phyloP scores from a whole-genome alignment of 2,113 vertebrate genomes.

The Leuciscus idus region DNA sequence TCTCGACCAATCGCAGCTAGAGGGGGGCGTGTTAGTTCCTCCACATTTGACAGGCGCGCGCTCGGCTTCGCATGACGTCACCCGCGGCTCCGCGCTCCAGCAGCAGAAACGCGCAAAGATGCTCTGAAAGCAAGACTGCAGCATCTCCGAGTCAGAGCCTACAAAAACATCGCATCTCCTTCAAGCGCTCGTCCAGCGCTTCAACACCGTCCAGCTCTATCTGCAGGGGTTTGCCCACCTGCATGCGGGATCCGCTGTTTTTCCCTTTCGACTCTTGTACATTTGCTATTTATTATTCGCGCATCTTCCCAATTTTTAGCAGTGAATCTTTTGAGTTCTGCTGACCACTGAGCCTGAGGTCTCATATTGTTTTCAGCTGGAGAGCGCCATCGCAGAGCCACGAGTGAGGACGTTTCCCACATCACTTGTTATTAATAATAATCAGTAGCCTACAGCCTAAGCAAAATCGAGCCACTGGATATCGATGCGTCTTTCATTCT shows the following conservation, averaged over 20 bases:
- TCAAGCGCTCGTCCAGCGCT: slow-evolving; percentile 59
- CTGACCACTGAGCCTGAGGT: slow-evolving; percentile 55
- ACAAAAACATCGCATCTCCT: slow-evolving; percentile 65
- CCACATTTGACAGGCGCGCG: slow-evolving; percentile 59
- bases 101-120: slow-evolving; percentile 78
- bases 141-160: slow-evolving; percentile 76
- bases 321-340: slow-evolving; percentile 62
- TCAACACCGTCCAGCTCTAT: slow-evolving; percentile 51
- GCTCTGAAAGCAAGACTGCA: slow-evolving; percentile 80
- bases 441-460: slow-evolving; percentile 41
- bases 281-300: slow-evolving; percentile 61
- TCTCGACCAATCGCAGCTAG: slow-evolving; percentile 65
- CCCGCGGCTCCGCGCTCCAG: slow-evolving; percentile 70
- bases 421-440: slow-evolving; percentile 58
- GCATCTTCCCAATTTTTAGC: slow-evolving; percentile 51
- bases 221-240: slow-evolving; percentile 55
- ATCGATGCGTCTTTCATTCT: slow-evolving; percentile 54
- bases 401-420: slow-evolving; percentile 71
- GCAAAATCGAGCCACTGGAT: slow-evolving; percentile 59
- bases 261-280: slow-evolving; percentile 53
- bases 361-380: slow-evolving; percentile 52
- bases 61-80: slow-evolving; percentile 73
- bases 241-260: slow-evolving; percentile 63
- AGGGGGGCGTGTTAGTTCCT: slow-evolving; percentile 59
- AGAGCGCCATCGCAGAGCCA: slow-evolving; percentile 72